Base-by-base conservation (phyloP, 1,140 invertebrate species). In the Polypedilum pembai region DNA sequence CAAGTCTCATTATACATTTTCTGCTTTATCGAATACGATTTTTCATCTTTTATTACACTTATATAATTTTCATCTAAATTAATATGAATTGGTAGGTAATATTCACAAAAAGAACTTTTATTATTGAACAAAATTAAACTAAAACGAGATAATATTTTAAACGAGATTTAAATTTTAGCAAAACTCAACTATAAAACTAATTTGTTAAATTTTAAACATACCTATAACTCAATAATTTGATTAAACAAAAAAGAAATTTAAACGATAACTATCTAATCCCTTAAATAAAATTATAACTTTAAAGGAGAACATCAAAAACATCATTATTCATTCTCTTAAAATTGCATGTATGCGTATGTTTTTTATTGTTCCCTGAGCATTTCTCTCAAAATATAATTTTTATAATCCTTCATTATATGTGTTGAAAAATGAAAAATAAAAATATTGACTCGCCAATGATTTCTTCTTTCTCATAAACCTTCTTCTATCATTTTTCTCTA, bases 321-420 rank as follows among this genome's bases (percentile, higher is more conserved):
- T 20, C 65, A 18, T 20, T 20, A 56, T 21, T 8, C 17, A 69
- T 21, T 56, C 8, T 20, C 65, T 69, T 18, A 69, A 10, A 18
- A 69, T 21, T 21, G 45, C 45, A 21, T 21, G 65, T 69, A 18
- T 69, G 65, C 18, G 7, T 69, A n/a, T 66, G 63, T 66, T 10
- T 66, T 12, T 56, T 12, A 18, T 69, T 69, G 17, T 69, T 69
- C 65, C 65, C 65, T 69, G 65, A 69, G 65, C 65, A 69, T 69
- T 69, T 21, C 20, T 69, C 17, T 18, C 17, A 69, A 18, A 69
- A 69, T 18, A 18, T 69, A 18, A n/a, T 18, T 69, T 7, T 69
- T 21, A n/a, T 18, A 69, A 18, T 69, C 65, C 20, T 69, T 20
- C 15, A 69, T 18, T 69, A 20, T 69, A 8, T 69, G n/a, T 5